Percentiles rank a stretch among this genome's conserved stretches.
phyloP scores from a whole-genome alignment of 2,888 invertebrate genomes.

The Trissolcus japonicus region DNA sequence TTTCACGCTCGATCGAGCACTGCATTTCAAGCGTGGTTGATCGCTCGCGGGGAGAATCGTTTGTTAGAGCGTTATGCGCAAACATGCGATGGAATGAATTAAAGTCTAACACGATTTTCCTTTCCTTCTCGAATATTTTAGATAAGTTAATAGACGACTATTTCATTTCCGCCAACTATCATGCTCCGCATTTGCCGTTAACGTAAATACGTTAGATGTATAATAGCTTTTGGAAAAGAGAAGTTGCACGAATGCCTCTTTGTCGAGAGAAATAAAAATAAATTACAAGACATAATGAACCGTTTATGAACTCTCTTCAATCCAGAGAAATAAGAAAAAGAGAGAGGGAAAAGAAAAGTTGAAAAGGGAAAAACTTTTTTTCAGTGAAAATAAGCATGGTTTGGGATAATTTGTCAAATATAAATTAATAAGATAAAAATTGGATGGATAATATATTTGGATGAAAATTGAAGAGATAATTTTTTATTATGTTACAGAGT shows the following conservation, averaged over 20 bases:
- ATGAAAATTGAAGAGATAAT: too few species aligned
- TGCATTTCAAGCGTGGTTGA: constrained; percentile 57
- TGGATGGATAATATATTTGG: too few species aligned
- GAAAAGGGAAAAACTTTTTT: neutral
- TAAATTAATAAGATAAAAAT: too few species aligned
- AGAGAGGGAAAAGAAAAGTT: neutral
- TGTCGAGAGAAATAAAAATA: constrained; percentile 12
- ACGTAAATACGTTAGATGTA: constrained; percentile 39
- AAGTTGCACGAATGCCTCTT: constrained; percentile 12
- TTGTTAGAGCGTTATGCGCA: constrained; percentile 57
- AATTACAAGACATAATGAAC: constrained; percentile 16
- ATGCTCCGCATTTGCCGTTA: constrained; percentile 30
- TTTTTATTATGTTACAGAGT: too few species aligned
- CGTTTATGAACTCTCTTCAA: neutral
- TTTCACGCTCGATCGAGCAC: constrained; percentile 54
- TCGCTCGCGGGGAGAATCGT: constrained; percentile 56
- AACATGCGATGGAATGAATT: constrained; percentile 57
- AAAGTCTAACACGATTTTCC: constrained; percentile 56
- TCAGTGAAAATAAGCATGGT: neutral
- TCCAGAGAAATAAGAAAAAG: neutral
- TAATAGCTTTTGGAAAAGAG: constrained; percentile 35
- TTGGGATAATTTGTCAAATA: too few species aligned
- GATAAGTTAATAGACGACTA: constrained; percentile 52
- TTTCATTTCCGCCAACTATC: constrained; percentile 48
- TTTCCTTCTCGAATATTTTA: constrained; percentile 53